These are phyloP conservation scores for Physocephala rufipes DNA, from an alignment of 2,888 invertebrate genomes.

Conservation along the genomic window DNA sequence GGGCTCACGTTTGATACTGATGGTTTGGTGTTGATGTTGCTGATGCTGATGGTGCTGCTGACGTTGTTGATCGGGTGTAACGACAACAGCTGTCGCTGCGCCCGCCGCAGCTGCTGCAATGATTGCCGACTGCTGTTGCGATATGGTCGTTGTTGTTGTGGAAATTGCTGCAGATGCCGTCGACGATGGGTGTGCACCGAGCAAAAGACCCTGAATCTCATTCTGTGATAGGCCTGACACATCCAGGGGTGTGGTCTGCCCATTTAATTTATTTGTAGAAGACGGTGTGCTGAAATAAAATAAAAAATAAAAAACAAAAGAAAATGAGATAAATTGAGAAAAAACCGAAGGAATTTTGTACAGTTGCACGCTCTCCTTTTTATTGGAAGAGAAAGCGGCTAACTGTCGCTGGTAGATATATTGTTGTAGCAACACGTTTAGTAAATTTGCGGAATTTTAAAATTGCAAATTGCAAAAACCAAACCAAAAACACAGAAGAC, in stretches of 20 bases:
- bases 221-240: constrained; percentile 67
- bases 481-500: neutral
- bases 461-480: constrained; percentile 2
- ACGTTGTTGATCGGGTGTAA: constrained; percentile 55
- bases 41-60: constrained; percentile 46
- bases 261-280: constrained; percentile 64
- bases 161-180: constrained; percentile 57
- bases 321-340: constrained; percentile 17
- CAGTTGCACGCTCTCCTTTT: no score
- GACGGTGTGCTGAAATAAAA: constrained; percentile 59
- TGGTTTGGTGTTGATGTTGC: constrained; percentile 57
- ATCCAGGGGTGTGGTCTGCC: constrained; percentile 67
- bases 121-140: constrained; percentile 61
- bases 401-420: neutral
- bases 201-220: constrained; percentile 67
- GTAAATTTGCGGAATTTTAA: neutral
- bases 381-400: neutral
- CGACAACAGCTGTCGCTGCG: constrained; percentile 58
- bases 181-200: constrained; percentile 65
- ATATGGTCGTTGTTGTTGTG: constrained; percentile 56
- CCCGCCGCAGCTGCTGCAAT: constrained; percentile 57
- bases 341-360: constrained; percentile 12
- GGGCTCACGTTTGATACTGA: constrained; percentile 66
- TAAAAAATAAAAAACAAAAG: constrained; percentile 15
- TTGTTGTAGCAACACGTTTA: neutral